Evolutionary conservation across 2,797 vertebrate genomes (phyloP), one percentile per base, ranked within the genome.

Genomic region (Enteromius viviparus): DNA sequence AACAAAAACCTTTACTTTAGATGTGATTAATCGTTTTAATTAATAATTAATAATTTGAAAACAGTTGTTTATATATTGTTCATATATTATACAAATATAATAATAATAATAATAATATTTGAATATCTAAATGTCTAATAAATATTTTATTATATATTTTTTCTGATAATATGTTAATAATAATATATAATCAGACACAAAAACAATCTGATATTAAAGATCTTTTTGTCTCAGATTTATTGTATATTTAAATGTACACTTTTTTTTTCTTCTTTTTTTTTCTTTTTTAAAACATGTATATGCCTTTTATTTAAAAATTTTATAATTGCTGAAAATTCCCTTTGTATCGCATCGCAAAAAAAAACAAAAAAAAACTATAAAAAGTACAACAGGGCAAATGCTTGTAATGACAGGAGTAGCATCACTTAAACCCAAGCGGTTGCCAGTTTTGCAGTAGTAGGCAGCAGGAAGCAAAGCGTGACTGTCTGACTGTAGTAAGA

Each of bases 401-500:
- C 45, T 70, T 84, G 60, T 55, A 76, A 87, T 74, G 85, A 47
- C 85, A 72, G 65, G 14, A 62, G 32, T 60, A 49, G 75, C 83
- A 72, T 76, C 64, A 78, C 45, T 68, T 78, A 26, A 83, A 60
- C 19, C n/a, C 15, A 3, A 53, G 47, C 51, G 72, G 11, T 58
- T 82, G 85, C 64, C 71, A 83, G 42, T 49, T 79, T 51, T 82
- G 76, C 60, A 72, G 64, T 78, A 76, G 74, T 76, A 76, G 60
- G 76, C 51, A 65, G 29, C 65, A 68, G 66, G 23, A 77, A 74
- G 49, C 64, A 23, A 34, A 84, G 42, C 75, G 14, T 82, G 79
- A 60, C 68, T 78, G 76, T 82, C 78, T 82, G 82, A 76, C 76
- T 51, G 58, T 85, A 82, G 75, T 78, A 55, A 69, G 42, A 60